A percentile compares a stretch with the other conserved stretches of the same genome.
Conservation (phyloP, 2,113 vertebrate species). For the Leiothrix lutea region DNA sequence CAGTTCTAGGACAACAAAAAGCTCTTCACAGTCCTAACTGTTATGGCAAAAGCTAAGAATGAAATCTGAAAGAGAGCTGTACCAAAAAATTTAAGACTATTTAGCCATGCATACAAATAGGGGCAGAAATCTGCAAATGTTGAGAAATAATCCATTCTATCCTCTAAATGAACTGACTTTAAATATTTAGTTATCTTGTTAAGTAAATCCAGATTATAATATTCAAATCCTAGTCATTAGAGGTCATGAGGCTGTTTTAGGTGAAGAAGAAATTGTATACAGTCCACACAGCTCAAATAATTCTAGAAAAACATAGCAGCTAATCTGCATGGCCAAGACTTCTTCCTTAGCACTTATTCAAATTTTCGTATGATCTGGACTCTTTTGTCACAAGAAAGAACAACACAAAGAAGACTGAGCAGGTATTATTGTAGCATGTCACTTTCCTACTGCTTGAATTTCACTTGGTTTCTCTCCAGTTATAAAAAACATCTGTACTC, state of each 20-base stretch:
- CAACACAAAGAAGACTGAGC: background rate
- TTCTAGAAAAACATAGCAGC: background rate
- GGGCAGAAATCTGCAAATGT: background rate
- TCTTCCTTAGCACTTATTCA: background rate
- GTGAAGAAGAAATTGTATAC: background rate
- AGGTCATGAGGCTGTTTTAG: constrained; percentile 27
- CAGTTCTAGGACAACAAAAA: constrained; percentile 52
- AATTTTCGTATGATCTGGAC: background rate
- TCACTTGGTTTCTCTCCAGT: background rate
- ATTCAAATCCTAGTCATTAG: constrained; percentile 37
- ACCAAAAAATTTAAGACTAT: constrained; percentile 20
- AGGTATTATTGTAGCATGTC: background rate
- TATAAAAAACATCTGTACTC: background rate
- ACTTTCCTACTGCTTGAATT: background rate
- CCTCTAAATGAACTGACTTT: constrained; percentile 54
- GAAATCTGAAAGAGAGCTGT: constrained; percentile 52
- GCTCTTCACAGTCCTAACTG: constrained; percentile 58
- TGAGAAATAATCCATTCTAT: constrained; percentile 24
- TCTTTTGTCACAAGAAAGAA: background rate
- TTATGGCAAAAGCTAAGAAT: constrained; percentile 51
- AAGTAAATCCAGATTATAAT: constrained; percentile 67
- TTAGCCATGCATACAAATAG: constrained; percentile 40
- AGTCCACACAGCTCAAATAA: background rate
- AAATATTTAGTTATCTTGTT: constrained; percentile 72
- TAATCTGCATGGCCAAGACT: background rate